phyloP scores from a whole-genome alignment of 1,140 invertebrate genomes.

The Whitmania pigra region DNA sequence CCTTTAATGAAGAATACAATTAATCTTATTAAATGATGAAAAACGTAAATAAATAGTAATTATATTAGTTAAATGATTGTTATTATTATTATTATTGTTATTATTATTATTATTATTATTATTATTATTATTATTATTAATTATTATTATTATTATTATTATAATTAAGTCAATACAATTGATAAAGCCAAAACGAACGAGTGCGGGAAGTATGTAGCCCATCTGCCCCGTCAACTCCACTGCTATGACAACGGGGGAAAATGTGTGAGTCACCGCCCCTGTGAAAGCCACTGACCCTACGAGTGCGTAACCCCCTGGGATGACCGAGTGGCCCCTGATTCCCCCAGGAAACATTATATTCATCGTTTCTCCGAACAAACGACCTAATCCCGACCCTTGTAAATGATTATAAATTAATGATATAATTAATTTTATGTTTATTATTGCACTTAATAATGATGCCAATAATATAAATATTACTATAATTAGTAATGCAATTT shows the following conservation, averaged over 20 bases:
- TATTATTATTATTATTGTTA: constrained; percentile 14
- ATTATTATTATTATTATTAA: neutral
- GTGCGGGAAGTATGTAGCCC: constrained; percentile 87
- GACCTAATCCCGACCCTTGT: constrained; percentile 70
- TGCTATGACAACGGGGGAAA: constrained; percentile 92
- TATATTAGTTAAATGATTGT: too few species aligned
- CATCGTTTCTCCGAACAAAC: constrained; percentile 83
- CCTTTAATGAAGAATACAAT: constrained; percentile 27
- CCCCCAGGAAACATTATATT: constrained; percentile 80
- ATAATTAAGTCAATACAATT: neutral
- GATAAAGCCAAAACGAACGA: constrained; percentile 46
- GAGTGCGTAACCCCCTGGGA: constrained; percentile 60
- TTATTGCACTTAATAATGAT: too few species aligned
- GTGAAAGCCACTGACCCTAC: constrained; percentile 88
- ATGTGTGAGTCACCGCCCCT: constrained; percentile 91
- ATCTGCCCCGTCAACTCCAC: constrained; percentile 98
- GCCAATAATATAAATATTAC: too few species aligned
- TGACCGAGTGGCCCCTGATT: constrained; percentile 55
- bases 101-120: constrained; percentile 15
- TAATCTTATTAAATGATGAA: too few species aligned
- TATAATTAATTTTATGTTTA: too few species aligned
- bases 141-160: neutral
- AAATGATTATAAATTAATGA: neutral
- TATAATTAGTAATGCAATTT: too few species aligned
- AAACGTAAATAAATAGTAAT: too few species aligned